phyloP scores from a whole-genome alignment of 2,797 vertebrate genomes.

The Chaunax sp. region DNA sequence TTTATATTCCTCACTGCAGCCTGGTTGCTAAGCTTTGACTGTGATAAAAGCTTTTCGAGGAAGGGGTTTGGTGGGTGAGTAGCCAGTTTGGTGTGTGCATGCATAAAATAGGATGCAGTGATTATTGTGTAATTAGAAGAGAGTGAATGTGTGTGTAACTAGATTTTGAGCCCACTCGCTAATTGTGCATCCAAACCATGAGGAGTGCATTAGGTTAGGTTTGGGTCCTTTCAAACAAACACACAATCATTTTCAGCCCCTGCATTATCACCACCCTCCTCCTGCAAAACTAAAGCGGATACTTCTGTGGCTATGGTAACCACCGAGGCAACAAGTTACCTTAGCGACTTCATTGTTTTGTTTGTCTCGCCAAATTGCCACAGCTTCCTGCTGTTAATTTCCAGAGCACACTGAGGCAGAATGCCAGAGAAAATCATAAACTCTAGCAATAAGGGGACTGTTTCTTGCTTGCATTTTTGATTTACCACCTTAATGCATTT shows the following conservation, averaged over 20 bases:
- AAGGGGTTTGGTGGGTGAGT: not conserved
- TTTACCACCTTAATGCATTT: conserved; percentile 37
- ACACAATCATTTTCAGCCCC: conserved; percentile 20
- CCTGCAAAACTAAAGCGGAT: conserved; percentile 28
- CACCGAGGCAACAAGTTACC: conserved; percentile 76
- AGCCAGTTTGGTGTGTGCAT: not conserved
- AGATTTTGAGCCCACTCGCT: conserved; percentile 41
- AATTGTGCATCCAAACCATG: conserved; percentile 50
- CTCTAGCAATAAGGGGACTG: not conserved
- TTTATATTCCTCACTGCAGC: not conserved
- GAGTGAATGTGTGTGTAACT: conserved; percentile 20
- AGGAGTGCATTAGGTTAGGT: conserved; percentile 27
- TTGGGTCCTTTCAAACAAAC: conserved; percentile 13
- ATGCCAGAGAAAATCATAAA: conserved; percentile 54
- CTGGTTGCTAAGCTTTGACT: not conserved
- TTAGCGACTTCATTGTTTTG: conserved; percentile 56
- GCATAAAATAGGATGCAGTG: conserved; percentile 7
- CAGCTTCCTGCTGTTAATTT: conserved; percentile 60
- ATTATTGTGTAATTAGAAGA: conserved; percentile 5
- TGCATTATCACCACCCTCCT: conserved; percentile 19
- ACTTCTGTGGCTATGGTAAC: conserved; percentile 59
- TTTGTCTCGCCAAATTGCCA: conserved; percentile 28
- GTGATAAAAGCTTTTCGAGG: not conserved
- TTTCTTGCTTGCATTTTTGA: conserved; percentile 30
- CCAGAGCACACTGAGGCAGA: conserved; percentile 57